Evolutionary conservation across 2,888 invertebrate genomes (phyloP).

Genomic region (Tholera decimalis): DNA sequence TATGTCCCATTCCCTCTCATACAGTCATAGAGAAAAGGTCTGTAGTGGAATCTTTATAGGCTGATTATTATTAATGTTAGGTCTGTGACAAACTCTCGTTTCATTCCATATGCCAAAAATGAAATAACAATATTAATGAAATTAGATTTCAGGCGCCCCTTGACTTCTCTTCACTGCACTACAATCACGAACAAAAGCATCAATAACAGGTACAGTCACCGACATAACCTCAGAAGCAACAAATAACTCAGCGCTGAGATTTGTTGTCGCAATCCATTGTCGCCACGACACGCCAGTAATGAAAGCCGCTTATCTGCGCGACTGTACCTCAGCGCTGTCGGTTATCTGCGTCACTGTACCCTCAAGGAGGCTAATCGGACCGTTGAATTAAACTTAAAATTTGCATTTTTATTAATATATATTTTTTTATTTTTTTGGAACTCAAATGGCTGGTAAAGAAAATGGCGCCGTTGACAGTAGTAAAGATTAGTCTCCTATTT

Average conservation of each 20-base stretch:
- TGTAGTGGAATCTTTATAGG: too few species aligned
- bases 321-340: constrained; percentile 77
- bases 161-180: constrained; percentile 13
- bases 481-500: constrained; percentile 29
- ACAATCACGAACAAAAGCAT: constrained; percentile 65
- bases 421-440: constrained; percentile 27
- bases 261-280: constrained; percentile 84
- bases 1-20: too few species aligned
- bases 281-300: constrained; percentile 83
- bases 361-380: constrained; percentile 74
- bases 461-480: constrained; percentile 27
- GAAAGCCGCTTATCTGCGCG: constrained; percentile 84
- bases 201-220: constrained; percentile 72
- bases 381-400: constrained; percentile 62
- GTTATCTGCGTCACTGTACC: constrained; percentile 74
- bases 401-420: constrained; percentile 66
- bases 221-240: constrained; percentile 78
- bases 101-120: background rate
- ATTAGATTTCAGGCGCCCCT: background rate
- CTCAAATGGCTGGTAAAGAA: constrained; percentile 12
- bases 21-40: too few species aligned
- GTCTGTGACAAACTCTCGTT: too few species aligned
- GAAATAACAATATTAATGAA: too few species aligned
- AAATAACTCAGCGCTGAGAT: constrained; percentile 83
- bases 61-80: too few species aligned